Evolutionary conservation across 2,113 vertebrate genomes (phyloP).

Genomic region (Clarias batrachus): DNA sequence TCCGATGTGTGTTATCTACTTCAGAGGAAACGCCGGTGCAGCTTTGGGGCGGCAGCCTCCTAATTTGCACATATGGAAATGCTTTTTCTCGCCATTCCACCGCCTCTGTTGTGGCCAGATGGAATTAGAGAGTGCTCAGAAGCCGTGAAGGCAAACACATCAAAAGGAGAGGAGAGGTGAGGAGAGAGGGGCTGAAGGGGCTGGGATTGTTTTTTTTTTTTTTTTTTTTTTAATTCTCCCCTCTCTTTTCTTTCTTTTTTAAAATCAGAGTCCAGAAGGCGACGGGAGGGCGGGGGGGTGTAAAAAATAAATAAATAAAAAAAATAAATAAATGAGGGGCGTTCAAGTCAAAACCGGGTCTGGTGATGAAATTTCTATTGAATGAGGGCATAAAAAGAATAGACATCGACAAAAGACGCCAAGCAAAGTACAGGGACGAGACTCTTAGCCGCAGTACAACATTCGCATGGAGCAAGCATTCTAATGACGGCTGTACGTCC

Average conservation of each 20-base stretch:
- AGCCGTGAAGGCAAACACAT: slow-evolving; percentile 96
- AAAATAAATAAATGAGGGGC: neutral
- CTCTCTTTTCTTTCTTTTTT: slow-evolving; percentile 19
- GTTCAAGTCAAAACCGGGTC: too few species aligned
- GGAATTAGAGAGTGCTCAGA: slow-evolving; percentile 93
- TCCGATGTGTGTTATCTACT: slow-evolving; percentile 70
- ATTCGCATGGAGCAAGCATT: too few species aligned
- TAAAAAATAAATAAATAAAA: slow-evolving; percentile 52
- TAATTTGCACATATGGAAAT: slow-evolving; percentile 99
- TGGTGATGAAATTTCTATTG: too few species aligned
- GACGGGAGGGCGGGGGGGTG: slow-evolving; percentile 38
- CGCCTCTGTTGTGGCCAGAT: slow-evolving; percentile 98
- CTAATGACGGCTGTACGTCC: too few species aligned
- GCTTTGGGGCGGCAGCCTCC: slow-evolving; percentile 84
- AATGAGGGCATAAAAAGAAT: too few species aligned
- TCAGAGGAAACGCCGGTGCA: slow-evolving; percentile 80
- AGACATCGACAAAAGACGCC: too few species aligned
- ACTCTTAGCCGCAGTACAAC: too few species aligned
- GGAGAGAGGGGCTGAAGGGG: slow-evolving; percentile 36
- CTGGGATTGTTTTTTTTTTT: neutral
- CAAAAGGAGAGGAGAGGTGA: slow-evolving; percentile 66
- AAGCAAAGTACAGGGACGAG: too few species aligned
- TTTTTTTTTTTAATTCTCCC: neutral
- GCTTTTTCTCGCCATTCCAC: slow-evolving; percentile 86
- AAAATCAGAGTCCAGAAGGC: slow-evolving; percentile 50